Evolutionary conservation across 2,113 vertebrate genomes (phyloP).

Genomic region (Chaetorhynchus papuensis): DNA sequence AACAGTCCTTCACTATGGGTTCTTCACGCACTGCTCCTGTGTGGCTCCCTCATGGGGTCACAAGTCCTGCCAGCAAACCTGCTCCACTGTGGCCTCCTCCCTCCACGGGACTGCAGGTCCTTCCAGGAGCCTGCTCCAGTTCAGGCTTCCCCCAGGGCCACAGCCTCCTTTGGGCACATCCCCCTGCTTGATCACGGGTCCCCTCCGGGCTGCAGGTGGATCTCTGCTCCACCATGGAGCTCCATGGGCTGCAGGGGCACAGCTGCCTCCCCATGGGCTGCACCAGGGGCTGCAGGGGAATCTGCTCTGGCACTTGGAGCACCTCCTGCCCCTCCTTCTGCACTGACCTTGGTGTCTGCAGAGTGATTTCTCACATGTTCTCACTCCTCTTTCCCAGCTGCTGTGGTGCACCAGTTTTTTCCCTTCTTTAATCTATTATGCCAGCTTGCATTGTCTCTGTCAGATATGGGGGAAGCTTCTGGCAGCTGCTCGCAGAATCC

Average conservation of each 20-base stretch:
- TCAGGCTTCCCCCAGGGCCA: background rate
- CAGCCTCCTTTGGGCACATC: background rate
- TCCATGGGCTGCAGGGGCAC: background rate
- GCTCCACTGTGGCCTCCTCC: background rate
- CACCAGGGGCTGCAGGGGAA: background rate
- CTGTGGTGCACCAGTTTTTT: background rate
- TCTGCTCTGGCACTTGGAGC: background rate
- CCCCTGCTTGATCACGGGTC: background rate
- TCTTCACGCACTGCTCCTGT: background rate
- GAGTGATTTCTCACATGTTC: background rate
- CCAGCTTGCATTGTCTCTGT: background rate
- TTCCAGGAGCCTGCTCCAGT: background rate
- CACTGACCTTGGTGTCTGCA: background rate
- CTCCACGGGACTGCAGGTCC: background rate
- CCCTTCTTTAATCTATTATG: background rate
- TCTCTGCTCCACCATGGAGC: background rate
- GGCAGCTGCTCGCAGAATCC: background rate
- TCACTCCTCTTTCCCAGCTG: background rate
- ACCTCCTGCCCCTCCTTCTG: background rate
- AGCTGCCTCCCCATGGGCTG: background rate
- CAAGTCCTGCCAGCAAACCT: background rate
- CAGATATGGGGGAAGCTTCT: background rate
- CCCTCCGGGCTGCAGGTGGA: background rate
- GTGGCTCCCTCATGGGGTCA: fast-evolving
- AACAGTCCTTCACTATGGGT: background rate